Conservation (phyloP, 2,797 vertebrate genomes). For the Hylomyscus alleni region DNA sequence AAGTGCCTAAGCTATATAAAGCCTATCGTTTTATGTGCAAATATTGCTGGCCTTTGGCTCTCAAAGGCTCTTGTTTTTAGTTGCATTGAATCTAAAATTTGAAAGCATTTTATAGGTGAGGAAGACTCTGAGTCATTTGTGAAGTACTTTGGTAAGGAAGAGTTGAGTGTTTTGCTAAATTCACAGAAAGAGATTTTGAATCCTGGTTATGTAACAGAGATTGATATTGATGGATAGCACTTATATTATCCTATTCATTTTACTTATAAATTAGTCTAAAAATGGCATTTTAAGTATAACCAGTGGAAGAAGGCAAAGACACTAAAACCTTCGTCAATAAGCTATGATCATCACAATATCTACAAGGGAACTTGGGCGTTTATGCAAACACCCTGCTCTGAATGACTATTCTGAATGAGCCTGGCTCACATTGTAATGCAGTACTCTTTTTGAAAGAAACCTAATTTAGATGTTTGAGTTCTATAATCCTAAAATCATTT, state of each 20-base stretch:
- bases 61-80: background rate
- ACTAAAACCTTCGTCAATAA: slow-evolving; percentile 41
- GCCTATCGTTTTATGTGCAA: background rate
- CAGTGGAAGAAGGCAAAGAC: slow-evolving; percentile 55
- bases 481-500: slow-evolving; percentile 17
- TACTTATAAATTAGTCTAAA: slow-evolving; percentile 60
- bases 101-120: background rate
- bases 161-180: background rate
- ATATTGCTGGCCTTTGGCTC: background rate
- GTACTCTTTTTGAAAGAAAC: slow-evolving; percentile 14
- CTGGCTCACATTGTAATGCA: slow-evolving; percentile 4
- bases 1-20: background rate
- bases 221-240: slow-evolving; percentile 25
- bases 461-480: slow-evolving; percentile 31
- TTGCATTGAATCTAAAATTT: background rate
- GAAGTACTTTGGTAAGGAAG: slow-evolving; percentile 33
- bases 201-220: slow-evolving; percentile 14
- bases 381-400: slow-evolving; percentile 15
- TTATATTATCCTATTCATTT: slow-evolving; percentile 49
- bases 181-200: background rate
- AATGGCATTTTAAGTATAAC: slow-evolving; percentile 62
- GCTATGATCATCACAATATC: background rate
- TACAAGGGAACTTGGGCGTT: background rate
- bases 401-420: slow-evolving; percentile 16
- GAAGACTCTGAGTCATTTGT: slow-evolving; percentile 43